Percentiles rank a stretch among this genome's conserved stretches.
Conservation (phyloP, 2,888 invertebrate species). For the Zhuqinia jingwanae region DNA sequence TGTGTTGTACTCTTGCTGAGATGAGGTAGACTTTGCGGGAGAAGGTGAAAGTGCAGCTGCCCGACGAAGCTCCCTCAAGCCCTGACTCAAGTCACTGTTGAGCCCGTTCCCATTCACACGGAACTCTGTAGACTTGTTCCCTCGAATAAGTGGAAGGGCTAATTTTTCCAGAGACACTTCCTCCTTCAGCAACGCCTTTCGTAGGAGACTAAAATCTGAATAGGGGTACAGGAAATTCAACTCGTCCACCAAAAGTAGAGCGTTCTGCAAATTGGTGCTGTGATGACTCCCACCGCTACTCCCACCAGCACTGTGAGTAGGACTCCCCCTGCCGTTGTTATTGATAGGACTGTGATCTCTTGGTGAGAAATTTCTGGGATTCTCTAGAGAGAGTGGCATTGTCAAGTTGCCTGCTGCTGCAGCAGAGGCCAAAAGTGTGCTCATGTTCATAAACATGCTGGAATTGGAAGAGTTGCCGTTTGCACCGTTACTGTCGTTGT, state of each 20-base stretch:
- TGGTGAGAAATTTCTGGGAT: conserved; percentile 65
- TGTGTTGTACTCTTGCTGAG: conserved; percentile 71
- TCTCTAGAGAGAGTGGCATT: conserved; percentile 58
- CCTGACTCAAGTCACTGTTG: conserved; percentile 46
- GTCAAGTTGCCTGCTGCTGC: conserved; percentile 58
- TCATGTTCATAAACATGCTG: conserved; percentile 65
- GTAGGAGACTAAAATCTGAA: conserved; percentile 76
- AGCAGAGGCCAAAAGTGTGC: conserved; percentile 50
- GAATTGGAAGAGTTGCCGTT: conserved; percentile 26
- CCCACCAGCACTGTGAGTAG: conserved; percentile 50
- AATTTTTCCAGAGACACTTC: conserved; percentile 78
- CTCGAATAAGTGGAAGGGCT: conserved; percentile 57
- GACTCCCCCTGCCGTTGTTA: conserved; percentile 52
- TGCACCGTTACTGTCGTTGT: conserved; percentile 43
- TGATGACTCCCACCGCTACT: conserved; percentile 59
- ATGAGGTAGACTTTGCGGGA: conserved; percentile 53
- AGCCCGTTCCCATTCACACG: conserved; percentile 52
- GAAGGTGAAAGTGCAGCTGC: conserved; percentile 44
- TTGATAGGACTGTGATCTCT: conserved; percentile 53
- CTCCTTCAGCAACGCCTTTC: conserved; percentile 77
- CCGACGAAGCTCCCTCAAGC: conserved; percentile 47
- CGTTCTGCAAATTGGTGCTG: conserved; percentile 55
- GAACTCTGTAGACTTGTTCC: conserved; percentile 53
- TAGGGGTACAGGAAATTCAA: conserved; percentile 76
- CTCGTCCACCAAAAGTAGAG: conserved; percentile 77